phyloP scores from a whole-genome alignment of 1,140 invertebrate genomes.

The Diuraphis noxia region DNA sequence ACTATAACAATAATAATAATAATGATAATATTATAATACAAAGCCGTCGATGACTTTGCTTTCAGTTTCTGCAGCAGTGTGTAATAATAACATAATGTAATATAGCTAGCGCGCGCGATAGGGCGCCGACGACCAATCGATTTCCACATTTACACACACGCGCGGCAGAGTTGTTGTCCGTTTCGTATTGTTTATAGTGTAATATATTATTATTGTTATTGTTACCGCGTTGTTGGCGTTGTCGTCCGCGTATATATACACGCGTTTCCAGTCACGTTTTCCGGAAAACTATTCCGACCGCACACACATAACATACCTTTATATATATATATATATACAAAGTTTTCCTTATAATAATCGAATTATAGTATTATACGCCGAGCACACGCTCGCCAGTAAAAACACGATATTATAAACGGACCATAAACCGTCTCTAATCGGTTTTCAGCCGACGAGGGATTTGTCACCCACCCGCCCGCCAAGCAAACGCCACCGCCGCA shows the following conservation, averaged over 20 bases:
- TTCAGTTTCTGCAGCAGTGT: not conserved
- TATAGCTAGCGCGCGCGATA: not conserved
- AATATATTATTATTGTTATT: conserved; percentile 6
- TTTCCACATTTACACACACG: not conserved
- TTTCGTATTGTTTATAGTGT: conserved; percentile 1
- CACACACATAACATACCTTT: not conserved
- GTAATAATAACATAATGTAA: not conserved
- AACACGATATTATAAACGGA: conserved; percentile 7
- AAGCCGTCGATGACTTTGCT: not conserved
- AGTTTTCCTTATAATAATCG: conserved; percentile 9
- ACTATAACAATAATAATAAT: too few relatives aligned
- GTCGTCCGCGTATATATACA: not conserved
- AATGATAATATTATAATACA: too few relatives aligned
- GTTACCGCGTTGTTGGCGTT: not conserved
- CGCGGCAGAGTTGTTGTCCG: not conserved
- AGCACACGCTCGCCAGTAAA: not conserved
- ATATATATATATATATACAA: not conserved
- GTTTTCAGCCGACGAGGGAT: not conserved
- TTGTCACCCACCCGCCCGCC: not conserved
- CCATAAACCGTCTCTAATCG: conserved; percentile 18
- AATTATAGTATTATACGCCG: not conserved
- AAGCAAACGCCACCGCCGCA: too few relatives aligned
- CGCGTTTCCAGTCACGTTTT: not conserved
- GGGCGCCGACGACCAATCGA: not conserved
- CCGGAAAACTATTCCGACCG: not conserved